Base-by-base conservation (phyloP, 2,888 invertebrate genomes). In the Elysia crispata region DNA sequence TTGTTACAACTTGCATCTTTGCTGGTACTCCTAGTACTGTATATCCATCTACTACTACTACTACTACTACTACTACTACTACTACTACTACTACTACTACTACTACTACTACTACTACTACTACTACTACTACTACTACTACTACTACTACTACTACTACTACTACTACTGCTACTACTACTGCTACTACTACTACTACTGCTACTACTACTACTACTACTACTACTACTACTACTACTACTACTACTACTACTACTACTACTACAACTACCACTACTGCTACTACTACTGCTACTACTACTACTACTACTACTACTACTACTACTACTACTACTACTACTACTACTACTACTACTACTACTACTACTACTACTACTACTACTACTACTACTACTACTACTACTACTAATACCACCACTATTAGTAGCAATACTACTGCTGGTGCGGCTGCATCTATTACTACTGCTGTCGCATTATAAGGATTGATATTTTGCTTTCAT, bases 151-250 rank as follows among this genome's bases (percentile, higher is more conserved):
- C 60, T 60, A 60, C 60, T 60, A 60, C 60, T 60, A 60, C 60
- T 60, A 60, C 60, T 60, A 60, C 60, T 41, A 41, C 41, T 41
- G 11, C 41, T 41, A 41, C 41, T 41, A 41, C 41, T 41, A 41
- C 41, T 41, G n/a, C 3, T 25, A 11, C 11, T 41, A 64, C 64
- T 60, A 60, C 60, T 60, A 15, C 60, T 60, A 60, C 15, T 60
- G 25, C 3, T 60, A n/a, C 64, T 64, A 64, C 64, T 64, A 64
- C 64, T 64, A 64, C 64, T 64, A 64, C 64, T 64, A 64, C 64
- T 64, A 64, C 64, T 64, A 64, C 64, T 18, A 64, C 64, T 64
- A 64, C 64, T 64, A 64, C 64, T 64, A n/a, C 64, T n/a, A n/a
- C n/a, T n/a, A n/a, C n/a, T n/a, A n/a, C n/a, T n/a, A 41, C 11